A percentile compares a stretch with the other conserved stretches of the same genome.
Evolutionary conservation across 2,888 invertebrate species (phyloP).

Genomic region (Nymphalis urticae): DNA sequence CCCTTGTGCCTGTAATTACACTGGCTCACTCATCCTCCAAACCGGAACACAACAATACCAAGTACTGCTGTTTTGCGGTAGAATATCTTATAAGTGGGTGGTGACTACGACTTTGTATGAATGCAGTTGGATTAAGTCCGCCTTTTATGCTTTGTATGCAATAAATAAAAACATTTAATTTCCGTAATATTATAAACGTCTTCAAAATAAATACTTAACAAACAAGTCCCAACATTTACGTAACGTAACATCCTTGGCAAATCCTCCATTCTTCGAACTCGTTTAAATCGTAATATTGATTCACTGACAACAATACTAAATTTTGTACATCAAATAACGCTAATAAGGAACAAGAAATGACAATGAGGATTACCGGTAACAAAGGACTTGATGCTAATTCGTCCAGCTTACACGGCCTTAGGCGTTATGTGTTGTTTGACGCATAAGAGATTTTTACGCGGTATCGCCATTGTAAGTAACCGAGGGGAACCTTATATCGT

Average conservation of each 20-base stretch:
- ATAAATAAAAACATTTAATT: too few species aligned
- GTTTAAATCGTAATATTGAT: slow-evolving; percentile 7
- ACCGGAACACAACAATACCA: too few species aligned
- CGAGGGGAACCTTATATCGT: slow-evolving; percentile 39
- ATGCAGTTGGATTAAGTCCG: too few species aligned
- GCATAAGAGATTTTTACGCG: slow-evolving; percentile 41
- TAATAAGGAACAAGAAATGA: slow-evolving; percentile 18
- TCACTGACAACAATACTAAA: not conserved
- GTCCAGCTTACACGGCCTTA: slow-evolving; percentile 33
- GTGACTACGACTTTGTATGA: too few species aligned
- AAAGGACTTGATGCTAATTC: not conserved
- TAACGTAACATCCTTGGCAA: not conserved
- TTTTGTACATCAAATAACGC: slow-evolving; percentile 3
- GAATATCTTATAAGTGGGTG: too few species aligned
- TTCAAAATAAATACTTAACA: not conserved
- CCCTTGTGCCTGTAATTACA: too few species aligned
- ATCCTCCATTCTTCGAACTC: not conserved
- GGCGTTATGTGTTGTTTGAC: slow-evolving; percentile 36
- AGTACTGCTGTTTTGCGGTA: too few species aligned
- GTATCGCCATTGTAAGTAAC: slow-evolving; percentile 30
- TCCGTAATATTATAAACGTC: not conserved
- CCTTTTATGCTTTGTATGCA: too few species aligned
- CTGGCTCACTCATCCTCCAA: too few species aligned
- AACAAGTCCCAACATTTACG: not conserved
- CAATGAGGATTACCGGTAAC: slow-evolving; percentile 26